Conservation (phyloP, 1,140 invertebrate species). For the Paraescarpia echinospica region DNA sequence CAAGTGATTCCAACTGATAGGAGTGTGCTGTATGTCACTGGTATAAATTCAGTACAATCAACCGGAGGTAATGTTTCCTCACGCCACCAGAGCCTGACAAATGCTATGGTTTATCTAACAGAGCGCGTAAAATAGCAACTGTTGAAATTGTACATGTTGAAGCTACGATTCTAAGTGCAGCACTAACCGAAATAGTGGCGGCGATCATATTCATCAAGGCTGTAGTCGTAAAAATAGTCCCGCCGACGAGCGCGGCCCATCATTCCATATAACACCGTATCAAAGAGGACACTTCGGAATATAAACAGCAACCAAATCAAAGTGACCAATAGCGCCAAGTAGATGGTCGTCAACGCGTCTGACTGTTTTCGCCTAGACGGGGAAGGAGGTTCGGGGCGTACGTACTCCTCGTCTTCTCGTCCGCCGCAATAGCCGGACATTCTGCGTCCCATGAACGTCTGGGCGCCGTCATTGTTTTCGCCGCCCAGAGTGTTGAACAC, state of each 20-base stretch:
- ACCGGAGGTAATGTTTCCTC: background rate
- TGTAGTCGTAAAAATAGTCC: background rate
- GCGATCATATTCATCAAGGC: background rate
- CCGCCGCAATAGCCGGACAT: background rate
- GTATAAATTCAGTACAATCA: background rate
- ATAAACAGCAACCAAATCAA: background rate
- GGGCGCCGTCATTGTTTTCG: background rate
- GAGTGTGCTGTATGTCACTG: no score
- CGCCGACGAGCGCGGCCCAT: background rate
- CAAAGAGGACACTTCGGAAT: background rate
- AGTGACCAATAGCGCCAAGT: background rate
- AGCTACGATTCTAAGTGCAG: background rate
- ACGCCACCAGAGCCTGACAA: background rate
- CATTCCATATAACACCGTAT: background rate
- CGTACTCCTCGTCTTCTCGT: no score
- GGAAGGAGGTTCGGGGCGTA: no score
- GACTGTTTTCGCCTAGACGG: background rate
- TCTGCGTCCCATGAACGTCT: background rate
- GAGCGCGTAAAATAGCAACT: background rate
- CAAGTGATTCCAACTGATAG: no score
- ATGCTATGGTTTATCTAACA: background rate
- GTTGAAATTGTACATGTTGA: background rate
- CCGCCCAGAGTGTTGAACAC: background rate
- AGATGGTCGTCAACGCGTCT: background rate
- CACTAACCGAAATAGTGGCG: background rate